A percentile compares a stretch with the other conserved stretches of the same genome.
These are phyloP conservation scores for Dipodomys spectabilis DNA, from an alignment of 2,113 vertebrate genomes.

Conservation along the genomic window DNA sequence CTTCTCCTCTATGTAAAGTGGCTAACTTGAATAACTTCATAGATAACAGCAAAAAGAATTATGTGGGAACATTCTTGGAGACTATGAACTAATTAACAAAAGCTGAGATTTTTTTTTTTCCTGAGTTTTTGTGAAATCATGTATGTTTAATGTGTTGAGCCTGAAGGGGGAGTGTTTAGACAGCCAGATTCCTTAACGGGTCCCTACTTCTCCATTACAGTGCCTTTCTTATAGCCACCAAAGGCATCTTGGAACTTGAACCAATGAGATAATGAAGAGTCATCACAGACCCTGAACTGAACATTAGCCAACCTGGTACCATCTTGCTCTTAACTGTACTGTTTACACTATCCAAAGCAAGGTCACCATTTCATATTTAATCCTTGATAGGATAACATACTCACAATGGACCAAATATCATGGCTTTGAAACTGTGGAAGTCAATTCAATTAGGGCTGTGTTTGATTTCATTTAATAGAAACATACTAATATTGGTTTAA, in stretches of 20 bases:
- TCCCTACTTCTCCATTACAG: background rate
- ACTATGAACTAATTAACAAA: background rate
- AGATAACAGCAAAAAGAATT: conserved; percentile 39
- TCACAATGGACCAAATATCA: conserved; percentile 4
- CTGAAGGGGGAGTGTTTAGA: background rate
- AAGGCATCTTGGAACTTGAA: background rate
- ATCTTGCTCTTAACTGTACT: background rate
- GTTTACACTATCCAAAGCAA: background rate
- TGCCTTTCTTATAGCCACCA: background rate
- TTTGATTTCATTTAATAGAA: conserved; percentile 33
- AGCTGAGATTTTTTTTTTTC: background rate
- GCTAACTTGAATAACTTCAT: conserved; percentile 44
- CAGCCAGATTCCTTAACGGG: background rate
- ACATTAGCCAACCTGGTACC: too few relatives aligned
- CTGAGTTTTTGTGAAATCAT: background rate
- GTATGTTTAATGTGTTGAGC: background rate
- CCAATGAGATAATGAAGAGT: background rate
- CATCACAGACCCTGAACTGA: background rate
- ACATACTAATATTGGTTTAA: background rate
- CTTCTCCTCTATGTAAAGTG: conserved; percentile 42
- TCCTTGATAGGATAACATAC: background rate
- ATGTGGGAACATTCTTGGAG: background rate
- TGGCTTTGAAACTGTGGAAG: background rate
- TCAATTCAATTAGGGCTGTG: background rate
- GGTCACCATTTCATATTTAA: background rate